phyloP scores from a whole-genome alignment of 2,797 vertebrate species.

The Sciurus vulgaris region DNA sequence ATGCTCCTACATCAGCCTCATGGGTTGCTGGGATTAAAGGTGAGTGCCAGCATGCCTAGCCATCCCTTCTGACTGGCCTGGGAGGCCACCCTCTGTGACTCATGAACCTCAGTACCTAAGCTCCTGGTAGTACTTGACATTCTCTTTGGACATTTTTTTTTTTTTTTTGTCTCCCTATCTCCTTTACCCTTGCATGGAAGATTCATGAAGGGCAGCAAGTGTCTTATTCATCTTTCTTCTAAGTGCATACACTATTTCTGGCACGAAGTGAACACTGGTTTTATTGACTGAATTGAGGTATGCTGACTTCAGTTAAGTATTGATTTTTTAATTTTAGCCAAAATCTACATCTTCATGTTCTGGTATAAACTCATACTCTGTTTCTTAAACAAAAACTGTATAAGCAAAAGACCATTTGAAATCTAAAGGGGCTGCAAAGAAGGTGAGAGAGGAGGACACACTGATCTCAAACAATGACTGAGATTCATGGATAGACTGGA shows the following conservation, averaged over 20 bases:
- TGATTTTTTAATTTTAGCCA: slow-evolving; percentile 24
- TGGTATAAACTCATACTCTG: neutral
- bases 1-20: too few relatives aligned
- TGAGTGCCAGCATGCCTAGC: too few relatives aligned
- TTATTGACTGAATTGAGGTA: slow-evolving; percentile 9
- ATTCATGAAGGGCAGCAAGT: neutral
- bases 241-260: neutral
- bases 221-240: neutral
- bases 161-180: neutral
- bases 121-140: neutral
- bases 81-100: neutral
- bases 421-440: neutral
- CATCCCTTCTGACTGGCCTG: too few relatives aligned
- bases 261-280: neutral
- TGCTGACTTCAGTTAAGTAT: slow-evolving; percentile 59
- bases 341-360: neutral
- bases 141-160: neutral
- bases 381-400: neutral
- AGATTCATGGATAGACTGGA: neutral
- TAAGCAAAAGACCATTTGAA: neutral
- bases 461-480: neutral
- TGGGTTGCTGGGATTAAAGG: too few relatives aligned
- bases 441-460: neutral
- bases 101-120: neutral
- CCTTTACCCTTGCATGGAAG: neutral